Base-by-base conservation (phyloP, 2,888 invertebrate species). In the Pyrgus malvae region DNA sequence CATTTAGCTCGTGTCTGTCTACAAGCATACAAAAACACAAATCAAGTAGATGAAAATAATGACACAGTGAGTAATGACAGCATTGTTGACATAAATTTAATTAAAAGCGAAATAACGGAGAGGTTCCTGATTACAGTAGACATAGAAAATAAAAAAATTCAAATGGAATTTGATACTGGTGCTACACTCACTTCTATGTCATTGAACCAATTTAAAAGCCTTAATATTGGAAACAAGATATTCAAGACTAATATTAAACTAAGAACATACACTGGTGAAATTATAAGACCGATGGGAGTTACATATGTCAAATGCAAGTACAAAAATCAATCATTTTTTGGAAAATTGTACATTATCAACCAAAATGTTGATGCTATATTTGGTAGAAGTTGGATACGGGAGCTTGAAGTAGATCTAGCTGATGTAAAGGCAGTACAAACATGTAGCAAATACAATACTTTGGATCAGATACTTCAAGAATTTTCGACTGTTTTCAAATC, bases 161-260 rank as follows among this genome's bases (percentile, higher is more conserved):
- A 40, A 23, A 40, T 40, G 40, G 40, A 40, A 23, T 40, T 40
- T 23, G 40, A 40, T 11, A 40, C 23, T 23, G 40, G 40, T 1
- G 40, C 40, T 12, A 19, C 40, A 19, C 12, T 40, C 11, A 23
- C 40, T 7, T 40, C 40, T 23, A 40, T 40, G 8, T 23, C 40
- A 40, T 12, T 40, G 8, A 19, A 58, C 48, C 14, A 51, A 33
- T 33, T n/a, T n/a, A 33, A 3, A 6, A 33, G n/a, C 0, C 14
- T 33, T 0, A 12, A 33, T 8, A 33, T 33, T 14, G 33, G 14
- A 4, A 33, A 33, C 1, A 33, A 33, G 8, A 14, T 33, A 7
- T 33, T 33, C 1, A 33, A 33, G 8, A 33, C 33, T 1, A 14
- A 33, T 8, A 14, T 33, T 33, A 33, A 12, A 14, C n/a, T 33